phyloP scores from a whole-genome alignment of 2,797 vertebrate genomes.

The Prionace glauca region DNA sequence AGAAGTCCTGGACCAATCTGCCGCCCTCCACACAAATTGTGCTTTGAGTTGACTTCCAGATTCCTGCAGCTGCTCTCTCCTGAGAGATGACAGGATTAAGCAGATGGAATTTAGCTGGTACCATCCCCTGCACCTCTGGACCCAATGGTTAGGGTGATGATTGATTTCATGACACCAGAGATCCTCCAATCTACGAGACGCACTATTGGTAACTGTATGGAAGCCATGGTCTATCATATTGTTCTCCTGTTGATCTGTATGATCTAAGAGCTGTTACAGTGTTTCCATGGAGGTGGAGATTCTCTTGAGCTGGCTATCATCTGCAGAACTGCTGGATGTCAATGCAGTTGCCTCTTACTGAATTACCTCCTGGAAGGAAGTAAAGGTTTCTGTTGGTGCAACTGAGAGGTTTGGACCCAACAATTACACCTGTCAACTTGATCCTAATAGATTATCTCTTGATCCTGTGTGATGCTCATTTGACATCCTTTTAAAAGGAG shows the following conservation, averaged over 20 bases:
- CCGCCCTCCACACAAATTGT: no score
- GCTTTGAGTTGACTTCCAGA: no score
- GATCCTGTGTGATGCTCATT: not conserved
- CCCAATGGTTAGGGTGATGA: no score
- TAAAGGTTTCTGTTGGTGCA: not conserved
- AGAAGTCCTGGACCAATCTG: no score
- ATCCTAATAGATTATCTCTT: not conserved
- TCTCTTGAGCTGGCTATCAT: not conserved
- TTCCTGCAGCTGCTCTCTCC: no score
- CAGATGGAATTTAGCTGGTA: not conserved
- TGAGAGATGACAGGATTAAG: no score
- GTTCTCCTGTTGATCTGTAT: not conserved
- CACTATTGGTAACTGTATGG: not conserved
- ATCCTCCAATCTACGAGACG: no score
- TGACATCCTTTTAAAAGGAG: not conserved
- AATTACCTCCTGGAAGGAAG: not conserved
- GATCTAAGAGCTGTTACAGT: not conserved
- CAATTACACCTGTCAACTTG: no score
- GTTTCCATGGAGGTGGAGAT: not conserved
- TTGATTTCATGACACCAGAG: no score
- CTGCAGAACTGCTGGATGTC: not conserved
- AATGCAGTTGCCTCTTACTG: not conserved
- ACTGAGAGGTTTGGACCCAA: not conserved
- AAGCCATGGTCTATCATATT: not conserved
- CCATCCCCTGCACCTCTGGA: no score